phyloP scores from a whole-genome alignment of 2,797 vertebrate genomes.

The Arnoldichthys spilopterus region DNA sequence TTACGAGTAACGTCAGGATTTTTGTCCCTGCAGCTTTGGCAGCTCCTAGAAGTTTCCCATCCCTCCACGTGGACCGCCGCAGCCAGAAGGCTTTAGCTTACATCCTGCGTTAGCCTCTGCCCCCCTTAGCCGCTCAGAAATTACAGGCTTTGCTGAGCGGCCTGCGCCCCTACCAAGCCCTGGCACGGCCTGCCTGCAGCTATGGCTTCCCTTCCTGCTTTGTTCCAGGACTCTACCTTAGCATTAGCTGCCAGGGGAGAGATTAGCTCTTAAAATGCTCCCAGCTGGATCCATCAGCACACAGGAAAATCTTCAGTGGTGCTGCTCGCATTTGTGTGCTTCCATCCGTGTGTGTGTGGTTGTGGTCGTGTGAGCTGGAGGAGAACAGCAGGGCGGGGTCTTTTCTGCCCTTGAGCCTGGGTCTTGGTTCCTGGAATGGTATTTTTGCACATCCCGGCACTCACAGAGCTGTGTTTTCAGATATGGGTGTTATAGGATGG shows the following conservation, averaged over 20 bases:
- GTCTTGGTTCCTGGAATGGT: slow-evolving; percentile 23
- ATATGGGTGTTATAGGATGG: no score
- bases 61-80: slow-evolving; percentile 15
- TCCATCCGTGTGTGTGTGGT: slow-evolving; percentile 4
- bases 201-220: slow-evolving; percentile 34
- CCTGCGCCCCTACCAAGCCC: slow-evolving; percentile 11
- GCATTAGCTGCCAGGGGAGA: slow-evolving; percentile 34
- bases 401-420: background rate
- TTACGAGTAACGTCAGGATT: background rate
- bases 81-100: slow-evolving; percentile 47
- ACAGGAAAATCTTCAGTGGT: background rate
- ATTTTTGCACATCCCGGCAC: slow-evolving; percentile 20
- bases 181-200: slow-evolving; percentile 32
- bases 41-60: background rate
- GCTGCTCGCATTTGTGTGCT: background rate
- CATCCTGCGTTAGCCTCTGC: slow-evolving; percentile 45
- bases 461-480: no score
- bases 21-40: slow-evolving; percentile 13
- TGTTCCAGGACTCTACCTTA: slow-evolving; percentile 38
- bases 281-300: slow-evolving; percentile 29
- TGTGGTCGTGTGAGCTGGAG: background rate
- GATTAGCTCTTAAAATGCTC: slow-evolving; percentile 42
- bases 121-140: slow-evolving; percentile 63
- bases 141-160: slow-evolving; percentile 62
- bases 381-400: slow-evolving; percentile 25